phyloP scores from a whole-genome alignment of 1,140 invertebrate genomes.

The Meloidogyne hapla region DNA sequence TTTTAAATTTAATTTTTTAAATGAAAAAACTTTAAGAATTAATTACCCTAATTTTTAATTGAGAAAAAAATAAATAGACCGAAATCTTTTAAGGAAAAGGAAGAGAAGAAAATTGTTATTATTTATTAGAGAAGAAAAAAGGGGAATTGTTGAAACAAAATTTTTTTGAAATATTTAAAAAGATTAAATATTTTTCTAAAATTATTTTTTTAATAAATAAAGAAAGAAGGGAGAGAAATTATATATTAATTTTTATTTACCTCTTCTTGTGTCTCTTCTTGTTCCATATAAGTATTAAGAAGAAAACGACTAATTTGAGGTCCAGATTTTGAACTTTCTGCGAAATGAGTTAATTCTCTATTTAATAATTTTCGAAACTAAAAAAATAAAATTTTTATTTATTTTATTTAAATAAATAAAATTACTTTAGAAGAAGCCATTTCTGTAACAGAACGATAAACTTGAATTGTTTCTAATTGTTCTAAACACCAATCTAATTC shows the following conservation, averaged over 20 bases:
- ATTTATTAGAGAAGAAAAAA: too few relatives aligned
- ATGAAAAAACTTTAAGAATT: too few relatives aligned
- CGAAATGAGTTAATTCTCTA: slow-evolving; percentile 97
- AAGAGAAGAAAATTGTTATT: too few relatives aligned
- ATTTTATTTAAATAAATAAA: slow-evolving; percentile 17
- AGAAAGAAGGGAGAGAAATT: too few relatives aligned
- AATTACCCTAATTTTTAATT: neutral
- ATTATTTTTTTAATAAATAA: too few relatives aligned
- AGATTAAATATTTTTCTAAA: too few relatives aligned
- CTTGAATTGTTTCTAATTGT: slow-evolving; percentile 97
- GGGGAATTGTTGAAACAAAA: too few relatives aligned
- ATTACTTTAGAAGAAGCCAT: slow-evolving; percentile 96
- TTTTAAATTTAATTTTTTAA: too few relatives aligned
- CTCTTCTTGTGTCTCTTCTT: slow-evolving; percentile 66
- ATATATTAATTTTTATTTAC: neutral
- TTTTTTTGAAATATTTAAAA: too few relatives aligned
- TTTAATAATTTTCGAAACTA: slow-evolving; percentile 99
- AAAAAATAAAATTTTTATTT: slow-evolving; percentile 63
- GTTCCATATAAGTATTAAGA: slow-evolving; percentile 95
- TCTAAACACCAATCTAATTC: slow-evolving; percentile 96
- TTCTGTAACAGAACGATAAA: slow-evolving; percentile 95
- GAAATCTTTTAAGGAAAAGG: slow-evolving; percentile 15
- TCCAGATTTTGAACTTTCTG: slow-evolving; percentile 95
- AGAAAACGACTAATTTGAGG: slow-evolving; percentile 99
- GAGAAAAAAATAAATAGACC: neutral